Conservation (phyloP, 2,113 vertebrate genomes). For the Chaetodon trifascialis region DNA sequence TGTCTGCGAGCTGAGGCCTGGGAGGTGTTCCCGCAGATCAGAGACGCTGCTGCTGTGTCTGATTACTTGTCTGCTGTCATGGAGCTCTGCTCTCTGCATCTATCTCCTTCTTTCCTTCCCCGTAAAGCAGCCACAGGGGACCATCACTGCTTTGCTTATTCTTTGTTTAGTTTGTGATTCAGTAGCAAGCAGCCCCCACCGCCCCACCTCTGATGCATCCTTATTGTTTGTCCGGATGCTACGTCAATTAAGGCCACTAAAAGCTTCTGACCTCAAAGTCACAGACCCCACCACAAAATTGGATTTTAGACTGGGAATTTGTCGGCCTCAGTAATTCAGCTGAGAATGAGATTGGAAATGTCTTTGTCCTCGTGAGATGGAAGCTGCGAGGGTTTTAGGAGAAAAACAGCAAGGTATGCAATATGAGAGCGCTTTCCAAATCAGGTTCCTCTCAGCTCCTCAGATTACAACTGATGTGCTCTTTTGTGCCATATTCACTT, state of each 20-base stretch:
- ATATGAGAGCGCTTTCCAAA: constrained; percentile 45
- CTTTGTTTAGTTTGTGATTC: constrained; percentile 75
- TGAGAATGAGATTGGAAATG: constrained; percentile 38
- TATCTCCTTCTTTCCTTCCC: constrained; percentile 59
- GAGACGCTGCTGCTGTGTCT: constrained; percentile 67
- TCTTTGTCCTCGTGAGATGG: constrained; percentile 20
- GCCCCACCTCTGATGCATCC: constrained; percentile 16
- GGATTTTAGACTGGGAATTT: constrained; percentile 53
- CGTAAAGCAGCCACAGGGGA: constrained; percentile 61
- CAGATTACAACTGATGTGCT: constrained; percentile 65
- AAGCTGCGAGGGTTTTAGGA: constrained; percentile 15
- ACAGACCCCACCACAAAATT: constrained; percentile 50
- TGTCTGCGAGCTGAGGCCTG: constrained; percentile 69
- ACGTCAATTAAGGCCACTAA: constrained; percentile 62
- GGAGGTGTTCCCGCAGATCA: constrained; percentile 74
- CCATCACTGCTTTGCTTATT: constrained; percentile 47
- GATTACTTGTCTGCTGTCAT: constrained; percentile 79
- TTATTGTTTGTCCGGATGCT: constrained; percentile 62
- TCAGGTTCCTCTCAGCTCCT: constrained; percentile 54
- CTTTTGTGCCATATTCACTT: constrained; percentile 54
- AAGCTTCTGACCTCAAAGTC: constrained; percentile 67
- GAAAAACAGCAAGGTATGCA: constrained; percentile 36
- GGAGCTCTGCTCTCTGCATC: constrained; percentile 69
- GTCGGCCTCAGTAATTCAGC: constrained; percentile 34
- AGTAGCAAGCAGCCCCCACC: constrained; percentile 30